These are phyloP conservation scores for Halcyon chelicuti DNA, from an alignment of 2,797 vertebrate genomes.

Conservation along the genomic window DNA sequence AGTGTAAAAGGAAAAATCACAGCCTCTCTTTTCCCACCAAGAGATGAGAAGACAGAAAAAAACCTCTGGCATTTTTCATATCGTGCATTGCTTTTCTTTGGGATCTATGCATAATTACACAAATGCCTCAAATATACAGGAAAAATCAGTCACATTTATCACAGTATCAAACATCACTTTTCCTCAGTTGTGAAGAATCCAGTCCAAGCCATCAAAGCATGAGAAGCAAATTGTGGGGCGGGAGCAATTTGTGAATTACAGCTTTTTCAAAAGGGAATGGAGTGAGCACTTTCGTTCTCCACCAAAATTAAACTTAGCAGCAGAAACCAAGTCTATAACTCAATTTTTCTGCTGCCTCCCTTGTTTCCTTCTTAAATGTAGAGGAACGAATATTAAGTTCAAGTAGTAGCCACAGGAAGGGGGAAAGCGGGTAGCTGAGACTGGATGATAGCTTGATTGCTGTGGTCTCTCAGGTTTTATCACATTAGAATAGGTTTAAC, in stretches of 20 bases:
- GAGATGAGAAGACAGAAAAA: background rate
- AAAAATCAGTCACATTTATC: background rate
- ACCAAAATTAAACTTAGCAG: background rate
- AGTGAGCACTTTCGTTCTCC: background rate
- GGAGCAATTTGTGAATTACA: background rate
- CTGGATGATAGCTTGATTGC: slow-evolving; percentile 64
- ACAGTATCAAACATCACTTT: background rate
- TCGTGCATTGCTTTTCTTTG: background rate
- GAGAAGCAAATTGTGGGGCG: background rate
- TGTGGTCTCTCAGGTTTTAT: slow-evolving; percentile 61
- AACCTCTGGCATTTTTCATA: background rate
- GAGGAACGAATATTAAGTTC: slow-evolving; percentile 41
- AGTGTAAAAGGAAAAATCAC: background rate
- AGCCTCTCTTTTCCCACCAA: background rate
- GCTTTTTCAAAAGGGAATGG: background rate
- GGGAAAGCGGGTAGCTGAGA: slow-evolving; percentile 37
- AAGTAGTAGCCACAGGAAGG: slow-evolving; percentile 37
- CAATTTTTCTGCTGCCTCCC: background rate
- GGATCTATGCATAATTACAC: background rate
- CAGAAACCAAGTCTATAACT: background rate
- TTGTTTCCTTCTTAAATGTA: slow-evolving; percentile 28
- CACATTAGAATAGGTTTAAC: slow-evolving; percentile 78
- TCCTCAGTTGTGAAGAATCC: background rate
- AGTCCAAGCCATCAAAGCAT: background rate
- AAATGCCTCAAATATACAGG: background rate